Percentiles rank a stretch among this genome's conserved stretches.
These are phyloP conservation scores for Ischnura elegans DNA, from an alignment of 2,888 invertebrate genomes.

Conservation along the genomic window DNA sequence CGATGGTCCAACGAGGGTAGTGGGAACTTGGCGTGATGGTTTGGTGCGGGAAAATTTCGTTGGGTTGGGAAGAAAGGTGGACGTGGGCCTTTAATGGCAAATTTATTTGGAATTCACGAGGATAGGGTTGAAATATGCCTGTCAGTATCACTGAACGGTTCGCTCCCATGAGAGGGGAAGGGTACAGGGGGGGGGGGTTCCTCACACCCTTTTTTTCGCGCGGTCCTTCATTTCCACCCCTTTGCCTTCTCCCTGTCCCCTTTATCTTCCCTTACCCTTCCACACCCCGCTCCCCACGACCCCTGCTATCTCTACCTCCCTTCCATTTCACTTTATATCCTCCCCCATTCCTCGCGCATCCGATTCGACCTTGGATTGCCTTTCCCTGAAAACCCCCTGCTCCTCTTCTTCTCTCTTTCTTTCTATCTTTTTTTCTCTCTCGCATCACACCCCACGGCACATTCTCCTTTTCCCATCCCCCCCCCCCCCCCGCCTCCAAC, in stretches of 20 bases:
- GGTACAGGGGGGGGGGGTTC: background rate
- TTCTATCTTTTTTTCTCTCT: background rate
- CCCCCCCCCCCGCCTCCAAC: too few relatives aligned
- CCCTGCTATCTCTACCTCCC: background rate
- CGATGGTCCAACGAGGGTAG: too few relatives aligned
- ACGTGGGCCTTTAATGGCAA: constrained; percentile 5
- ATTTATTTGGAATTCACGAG: constrained; percentile 31
- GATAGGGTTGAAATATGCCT: constrained; percentile 31
- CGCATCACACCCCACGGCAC: background rate
- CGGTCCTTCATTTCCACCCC: background rate
- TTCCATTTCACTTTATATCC: background rate
- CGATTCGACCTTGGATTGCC: background rate
- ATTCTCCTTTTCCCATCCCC: background rate
- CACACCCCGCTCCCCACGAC: background rate
- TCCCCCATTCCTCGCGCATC: background rate
- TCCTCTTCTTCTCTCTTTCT: background rate
- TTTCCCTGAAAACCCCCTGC: background rate
- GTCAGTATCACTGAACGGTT: constrained; percentile 38
- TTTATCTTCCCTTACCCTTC: background rate
- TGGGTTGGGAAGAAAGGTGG: background rate
- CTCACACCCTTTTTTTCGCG: background rate
- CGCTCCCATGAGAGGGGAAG: background rate
- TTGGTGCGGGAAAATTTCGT: background rate
- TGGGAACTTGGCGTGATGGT: background rate
- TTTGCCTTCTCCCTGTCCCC: background rate